phyloP scores from a whole-genome alignment of 2,113 vertebrate genomes.

The Craseonycteris thonglongyai region DNA sequence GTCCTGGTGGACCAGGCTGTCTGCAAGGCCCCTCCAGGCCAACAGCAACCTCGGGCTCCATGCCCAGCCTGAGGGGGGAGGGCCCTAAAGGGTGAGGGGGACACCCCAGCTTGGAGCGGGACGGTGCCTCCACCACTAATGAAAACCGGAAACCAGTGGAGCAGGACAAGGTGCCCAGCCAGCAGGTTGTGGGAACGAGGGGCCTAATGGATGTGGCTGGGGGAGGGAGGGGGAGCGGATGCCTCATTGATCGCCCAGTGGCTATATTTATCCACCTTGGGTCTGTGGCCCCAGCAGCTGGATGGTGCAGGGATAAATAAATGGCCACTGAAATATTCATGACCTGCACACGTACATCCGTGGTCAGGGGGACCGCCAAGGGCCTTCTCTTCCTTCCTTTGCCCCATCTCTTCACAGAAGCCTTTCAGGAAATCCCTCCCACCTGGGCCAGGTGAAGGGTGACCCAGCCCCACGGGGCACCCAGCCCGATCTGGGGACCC shows the following conservation, averaged over 20 bases:
- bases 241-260: conserved; percentile 81
- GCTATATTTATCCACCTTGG: conserved; percentile 85
- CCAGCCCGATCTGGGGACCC: background rate
- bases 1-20: background rate
- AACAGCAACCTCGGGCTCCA: conserved; percentile 13
- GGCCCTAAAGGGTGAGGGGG: conserved; percentile 46
- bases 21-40: conserved; percentile 38
- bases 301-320: conserved; percentile 84
- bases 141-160: conserved; percentile 84
- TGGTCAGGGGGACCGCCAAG: conserved; percentile 69
- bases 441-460: conserved; percentile 21
- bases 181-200: conserved; percentile 83
- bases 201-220: conserved; percentile 70
- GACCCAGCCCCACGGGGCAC: conserved; percentile 25
- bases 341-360: conserved; percentile 81
- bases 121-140: conserved; percentile 75
- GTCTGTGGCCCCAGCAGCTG: conserved; percentile 84
- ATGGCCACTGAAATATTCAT: conserved; percentile 86
- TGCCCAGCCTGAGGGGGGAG: conserved; percentile 20
- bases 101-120: conserved; percentile 59
- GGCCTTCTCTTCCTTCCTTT: conserved; percentile 73
- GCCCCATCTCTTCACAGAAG: conserved; percentile 33
- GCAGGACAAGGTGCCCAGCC: conserved; percentile 81
- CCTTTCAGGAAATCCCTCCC: conserved; percentile 76
- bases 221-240: conserved; percentile 72